Percentiles rank a stretch among this genome's conserved stretches.
These are phyloP conservation scores for Peromyscus eremicus DNA, from an alignment of 2,797 vertebrate species.

Conservation along the genomic window DNA sequence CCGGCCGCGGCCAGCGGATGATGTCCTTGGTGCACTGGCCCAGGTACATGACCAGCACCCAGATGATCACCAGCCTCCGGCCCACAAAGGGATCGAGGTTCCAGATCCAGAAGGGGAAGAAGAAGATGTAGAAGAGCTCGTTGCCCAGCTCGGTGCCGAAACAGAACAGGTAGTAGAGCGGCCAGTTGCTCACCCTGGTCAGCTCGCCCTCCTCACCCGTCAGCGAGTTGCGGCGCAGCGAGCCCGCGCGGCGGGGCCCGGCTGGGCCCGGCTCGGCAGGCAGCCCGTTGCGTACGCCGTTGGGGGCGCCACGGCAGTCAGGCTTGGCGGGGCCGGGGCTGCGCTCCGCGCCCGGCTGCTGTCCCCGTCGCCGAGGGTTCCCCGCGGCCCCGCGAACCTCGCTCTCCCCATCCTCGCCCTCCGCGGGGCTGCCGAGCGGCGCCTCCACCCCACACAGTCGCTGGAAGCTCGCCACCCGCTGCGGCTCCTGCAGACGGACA, in stretches of 20 bases:
- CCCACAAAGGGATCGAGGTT: conserved; percentile 95
- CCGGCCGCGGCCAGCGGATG: conserved; percentile 94
- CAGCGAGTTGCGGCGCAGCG: conserved; percentile 94
- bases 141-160: conserved; percentile 97
- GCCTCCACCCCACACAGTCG: conserved; percentile 92
- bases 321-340: conserved; percentile 59
- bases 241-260: conserved; percentile 41
- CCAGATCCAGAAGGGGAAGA: conserved; percentile 97
- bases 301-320: conserved; percentile 58
- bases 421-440: conserved; percentile 65
- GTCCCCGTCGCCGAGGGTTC: conserved; percentile 55
- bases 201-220: conserved; percentile 92
- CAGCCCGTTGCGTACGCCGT: conserved; percentile 81
- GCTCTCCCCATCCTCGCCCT: background rate
- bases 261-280: conserved; percentile 56
- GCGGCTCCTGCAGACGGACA: conserved; percentile 91
- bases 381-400: conserved; percentile 12
- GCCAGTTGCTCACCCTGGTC: conserved; percentile 91
- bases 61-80: conserved; percentile 94
- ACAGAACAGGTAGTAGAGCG: conserved; percentile 95
- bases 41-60: conserved; percentile 99
- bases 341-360: conserved; percentile 34
- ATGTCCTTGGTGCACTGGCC: conserved; percentile 99
- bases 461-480: conserved; percentile 95
- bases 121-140: conserved; percentile 96